phyloP scores from a whole-genome alignment of 2,113 vertebrate species.

The Tursiops truncatus region DNA sequence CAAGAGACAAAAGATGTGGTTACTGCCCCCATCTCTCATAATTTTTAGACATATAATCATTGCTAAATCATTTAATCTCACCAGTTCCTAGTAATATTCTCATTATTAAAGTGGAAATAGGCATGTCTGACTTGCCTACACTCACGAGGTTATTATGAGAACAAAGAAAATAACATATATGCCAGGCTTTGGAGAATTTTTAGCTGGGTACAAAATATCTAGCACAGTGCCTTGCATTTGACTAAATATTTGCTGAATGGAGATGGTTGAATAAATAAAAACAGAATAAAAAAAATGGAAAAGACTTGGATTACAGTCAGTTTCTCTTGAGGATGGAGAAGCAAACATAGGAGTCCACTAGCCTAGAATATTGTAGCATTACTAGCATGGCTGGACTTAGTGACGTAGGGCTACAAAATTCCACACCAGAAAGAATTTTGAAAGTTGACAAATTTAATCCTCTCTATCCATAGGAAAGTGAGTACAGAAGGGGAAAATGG shows the following conservation, averaged over 20 bases:
- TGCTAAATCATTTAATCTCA: neutral
- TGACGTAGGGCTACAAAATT: neutral
- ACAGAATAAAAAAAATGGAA: neutral
- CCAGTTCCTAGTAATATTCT: neutral
- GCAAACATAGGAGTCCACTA: neutral
- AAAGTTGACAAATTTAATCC: neutral
- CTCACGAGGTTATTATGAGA: neutral
- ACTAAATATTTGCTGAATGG: neutral
- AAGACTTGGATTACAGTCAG: neutral
- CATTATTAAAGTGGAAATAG: neutral
- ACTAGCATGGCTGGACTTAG: neutral
- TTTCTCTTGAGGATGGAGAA: neutral
- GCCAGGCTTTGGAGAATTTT: neutral
- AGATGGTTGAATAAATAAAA: neutral
- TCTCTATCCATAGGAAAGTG: neutral
- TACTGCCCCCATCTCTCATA: neutral
- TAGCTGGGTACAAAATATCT: neutral
- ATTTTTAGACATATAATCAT: neutral
- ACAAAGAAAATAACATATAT: neutral
- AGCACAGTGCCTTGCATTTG: neutral
- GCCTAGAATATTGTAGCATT: neutral
- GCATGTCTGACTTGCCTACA: neutral
- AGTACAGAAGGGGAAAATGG: neutral
- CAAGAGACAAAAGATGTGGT: neutral
- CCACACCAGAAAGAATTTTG: neutral